Evolutionary conservation across 37 sponge, comb jelly and placozoan species (phyloP), one percentile per base, ranked within the genome.

Genomic region (Dysidea cf. avara): DNA sequence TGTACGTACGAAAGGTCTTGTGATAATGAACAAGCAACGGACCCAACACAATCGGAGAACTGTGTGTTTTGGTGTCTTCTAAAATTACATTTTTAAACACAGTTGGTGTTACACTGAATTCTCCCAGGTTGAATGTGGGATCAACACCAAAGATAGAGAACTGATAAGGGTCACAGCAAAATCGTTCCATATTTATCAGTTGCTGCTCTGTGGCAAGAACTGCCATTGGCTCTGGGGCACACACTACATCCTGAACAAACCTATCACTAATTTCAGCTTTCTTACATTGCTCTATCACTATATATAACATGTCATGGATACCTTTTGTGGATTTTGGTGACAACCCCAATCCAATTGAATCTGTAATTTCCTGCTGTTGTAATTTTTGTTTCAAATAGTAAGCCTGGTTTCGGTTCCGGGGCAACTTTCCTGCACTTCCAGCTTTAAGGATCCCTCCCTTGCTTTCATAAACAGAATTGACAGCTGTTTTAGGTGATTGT

Each of bases 371-470:
- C 46, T 43, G 5, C 46, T 43, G 46, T 43, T 43, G 46, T 43
- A 43, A 43, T 9, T 43, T 71, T 1, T 53, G 55, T n/a, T 32
- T 71, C 56, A 71, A 54, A 56, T 71, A 54, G 37, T 71, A 71
- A 71, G 71, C 71, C n/a, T 71, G 71, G 56, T 22, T 4, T 28
- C 53, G 35, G 43, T 29, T 71, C 55, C 53, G 39, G 37, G 56
- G 56, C 26, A 71, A 56, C n/a, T 29, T 30, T 5, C 71, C 71
- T 40, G 48, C 67, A 36, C 71, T 71, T 22, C 13, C 17, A 54
- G 71, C 71, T 29, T 35, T 17, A 30, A 53, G 17, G 30, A 71
- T 53, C 37, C 71, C 71, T 35, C 71, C 71, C 33, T 71, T 71
- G 56, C 38, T 36, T 28, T 53, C 36, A 20, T 31, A 71, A 26